Percentiles rank a stretch among this genome's conserved stretches.
These are phyloP conservation scores for Athalia circularis DNA, from an alignment of 2,888 invertebrate species.

Conservation along the genomic window DNA sequence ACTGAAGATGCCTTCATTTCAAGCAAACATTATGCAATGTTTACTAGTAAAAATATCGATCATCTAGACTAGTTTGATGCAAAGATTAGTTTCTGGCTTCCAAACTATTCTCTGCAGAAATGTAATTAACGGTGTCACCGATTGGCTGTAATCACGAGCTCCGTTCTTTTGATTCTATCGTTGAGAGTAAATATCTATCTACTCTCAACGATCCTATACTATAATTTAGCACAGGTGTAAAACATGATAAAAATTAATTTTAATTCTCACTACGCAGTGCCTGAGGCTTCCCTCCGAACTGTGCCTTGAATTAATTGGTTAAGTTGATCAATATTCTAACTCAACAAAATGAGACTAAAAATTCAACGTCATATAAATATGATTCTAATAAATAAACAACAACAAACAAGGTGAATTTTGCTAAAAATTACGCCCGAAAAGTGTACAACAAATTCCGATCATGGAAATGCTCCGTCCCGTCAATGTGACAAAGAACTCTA, in stretches of 20 bases:
- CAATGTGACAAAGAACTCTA: constrained; percentile 88
- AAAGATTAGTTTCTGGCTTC: constrained; percentile 38
- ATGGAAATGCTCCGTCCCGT: constrained; percentile 89
- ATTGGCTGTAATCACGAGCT: not conserved
- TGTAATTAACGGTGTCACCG: not conserved
- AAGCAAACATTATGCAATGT: not conserved
- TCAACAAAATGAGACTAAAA: not conserved
- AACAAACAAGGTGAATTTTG: not conserved
- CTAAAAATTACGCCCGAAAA: constrained; percentile 74
- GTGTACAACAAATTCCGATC: constrained; percentile 89
- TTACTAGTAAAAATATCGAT: not conserved
- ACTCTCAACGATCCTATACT: too few relatives aligned
- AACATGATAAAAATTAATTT: not conserved
- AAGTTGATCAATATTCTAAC: too few relatives aligned
- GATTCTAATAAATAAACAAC: not conserved
- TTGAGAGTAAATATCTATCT: not conserved
- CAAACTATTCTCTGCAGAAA: constrained; percentile 27
- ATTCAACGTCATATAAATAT: not conserved
- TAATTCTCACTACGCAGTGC: not conserved
- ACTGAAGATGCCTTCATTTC: not conserved
- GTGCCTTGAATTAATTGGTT: too few relatives aligned
- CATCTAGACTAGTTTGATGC: constrained; percentile 14
- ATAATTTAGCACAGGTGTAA: too few relatives aligned
- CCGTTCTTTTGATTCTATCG: not conserved
- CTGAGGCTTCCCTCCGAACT: too few relatives aligned